Base-by-base conservation (phyloP, 1,140 invertebrate genomes). In the Drosophila ohnishii region DNA sequence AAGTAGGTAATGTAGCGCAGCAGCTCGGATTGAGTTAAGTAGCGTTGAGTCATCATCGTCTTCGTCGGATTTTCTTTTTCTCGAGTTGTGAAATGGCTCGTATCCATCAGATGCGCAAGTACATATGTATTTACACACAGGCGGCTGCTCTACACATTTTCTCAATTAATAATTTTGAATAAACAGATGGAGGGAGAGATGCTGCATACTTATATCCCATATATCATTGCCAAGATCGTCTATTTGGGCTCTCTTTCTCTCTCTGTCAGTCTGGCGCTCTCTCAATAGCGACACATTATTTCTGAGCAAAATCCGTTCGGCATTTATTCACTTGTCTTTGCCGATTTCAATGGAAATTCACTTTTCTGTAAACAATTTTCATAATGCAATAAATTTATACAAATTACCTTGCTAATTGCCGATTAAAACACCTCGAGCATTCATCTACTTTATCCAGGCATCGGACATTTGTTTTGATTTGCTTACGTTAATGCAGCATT, bases 1-100 rank as follows among this genome's bases (percentile, higher is more conserved):
- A 86, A 87, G 83, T 86, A 82, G 83, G 83, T 87, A 86, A 77
- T 79, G 80, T 64, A 50, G 39, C 64, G 62, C 53, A 51, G 37
- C 57, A 64, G 50, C 50, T 57, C 60, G 25, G 34, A 44, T 51
- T 55, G 40, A 30, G 37, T 58, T 65, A 39, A 42, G 62, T 66
- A 37, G 48, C 28, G 60, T 69, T 74, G 71, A 75, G 72, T 75
- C 72, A 75, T 64, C 47, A 40, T 45, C 47, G 32, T 35, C 50
- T 28, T 39, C 55, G 34, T 22, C 16, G 34, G 48, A 34, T 51
- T 74, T 40, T 55, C 40, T 53, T 74, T 80, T 77, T 64, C 55
- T 39, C 34, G 40, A 71, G 40, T 71, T 71, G 67, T 58, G 67
- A 71, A 71, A 71, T 70, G 28, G 14, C 32, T 39, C 34, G 48